Conservation (phyloP, 2,797 vertebrate genomes). For the Carcharodon carcharias region DNA sequence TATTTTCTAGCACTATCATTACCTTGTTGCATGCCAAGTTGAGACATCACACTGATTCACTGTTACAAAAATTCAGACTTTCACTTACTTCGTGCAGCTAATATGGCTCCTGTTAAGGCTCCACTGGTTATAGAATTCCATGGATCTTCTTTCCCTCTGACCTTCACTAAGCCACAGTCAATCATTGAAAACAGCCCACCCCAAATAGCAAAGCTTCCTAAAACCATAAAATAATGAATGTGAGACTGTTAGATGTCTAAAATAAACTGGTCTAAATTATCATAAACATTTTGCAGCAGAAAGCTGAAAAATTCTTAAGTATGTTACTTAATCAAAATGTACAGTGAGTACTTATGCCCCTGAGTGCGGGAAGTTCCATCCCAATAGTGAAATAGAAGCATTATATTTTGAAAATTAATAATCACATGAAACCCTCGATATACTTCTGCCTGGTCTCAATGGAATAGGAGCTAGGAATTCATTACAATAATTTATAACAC, state of each 20-base stretch:
- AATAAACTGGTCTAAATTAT: neutral
- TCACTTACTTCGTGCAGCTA: slow-evolving; percentile 92
- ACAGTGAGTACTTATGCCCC: neutral
- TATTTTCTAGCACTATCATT: no score
- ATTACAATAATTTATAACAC: neutral
- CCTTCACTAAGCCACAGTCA: slow-evolving; percentile 88
- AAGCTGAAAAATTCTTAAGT: neutral
- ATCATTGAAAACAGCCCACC: slow-evolving; percentile 96
- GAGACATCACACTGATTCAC: neutral
- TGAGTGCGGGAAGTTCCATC: no score
- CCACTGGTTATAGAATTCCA: slow-evolving; percentile 98
- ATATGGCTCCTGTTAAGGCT: slow-evolving; percentile 88
- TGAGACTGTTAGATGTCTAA: neutral
- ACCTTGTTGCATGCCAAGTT: neutral
- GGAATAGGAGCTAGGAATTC: neutral
- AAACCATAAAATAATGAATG: slow-evolving; percentile 32
- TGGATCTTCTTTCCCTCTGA: slow-evolving; percentile 91
- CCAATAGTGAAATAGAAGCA: neutral
- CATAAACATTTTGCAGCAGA: neutral
- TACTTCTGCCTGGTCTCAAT: neutral
- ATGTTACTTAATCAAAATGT: neutral
- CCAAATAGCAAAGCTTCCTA: slow-evolving; percentile 96
- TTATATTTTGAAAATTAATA: neutral
- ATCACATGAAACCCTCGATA: neutral
- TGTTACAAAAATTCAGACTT: neutral